Evolutionary conservation across 2,113 vertebrate species (phyloP).

Genomic region (Carettochelys insculpta): DNA sequence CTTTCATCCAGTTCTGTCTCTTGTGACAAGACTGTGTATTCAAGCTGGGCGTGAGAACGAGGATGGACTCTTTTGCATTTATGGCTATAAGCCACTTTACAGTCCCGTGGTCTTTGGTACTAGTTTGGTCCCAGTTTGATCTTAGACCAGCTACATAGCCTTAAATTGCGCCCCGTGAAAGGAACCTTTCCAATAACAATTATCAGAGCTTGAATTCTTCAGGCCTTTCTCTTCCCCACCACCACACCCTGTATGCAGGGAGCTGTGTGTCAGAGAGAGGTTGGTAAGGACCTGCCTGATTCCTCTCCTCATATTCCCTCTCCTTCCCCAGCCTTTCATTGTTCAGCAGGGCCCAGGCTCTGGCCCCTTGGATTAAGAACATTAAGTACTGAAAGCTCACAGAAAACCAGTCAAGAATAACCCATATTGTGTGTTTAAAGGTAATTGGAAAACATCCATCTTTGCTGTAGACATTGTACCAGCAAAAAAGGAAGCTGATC

Average conservation of each 20-base stretch:
- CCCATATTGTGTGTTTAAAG: not conserved
- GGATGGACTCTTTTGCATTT: not conserved
- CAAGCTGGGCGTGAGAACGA: not conserved
- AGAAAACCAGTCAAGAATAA: not conserved
- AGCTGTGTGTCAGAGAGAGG: not conserved
- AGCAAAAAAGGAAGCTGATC: not conserved
- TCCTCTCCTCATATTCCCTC: not conserved
- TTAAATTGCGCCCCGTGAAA: not conserved
- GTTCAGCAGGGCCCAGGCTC: rapidly evolving
- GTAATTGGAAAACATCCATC: not conserved
- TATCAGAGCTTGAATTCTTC: not conserved
- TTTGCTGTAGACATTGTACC: not conserved
- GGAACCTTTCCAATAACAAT: not conserved
- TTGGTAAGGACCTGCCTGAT: not conserved
- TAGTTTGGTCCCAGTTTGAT: not conserved
- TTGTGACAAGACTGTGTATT: not conserved
- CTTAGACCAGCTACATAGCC: not conserved
- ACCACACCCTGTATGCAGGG: not conserved
- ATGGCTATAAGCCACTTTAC: not conserved
- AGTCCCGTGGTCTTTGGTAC: not conserved
- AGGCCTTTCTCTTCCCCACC: not conserved
- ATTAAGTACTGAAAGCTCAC: not conserved
- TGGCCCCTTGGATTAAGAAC: not conserved
- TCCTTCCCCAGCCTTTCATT: not conserved
- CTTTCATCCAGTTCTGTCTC: not conserved